Percentiles rank a stretch among this genome's conserved stretches.
phyloP scores from a whole-genome alignment of 2,797 vertebrate genomes.

The Sternotherus odoratus region DNA sequence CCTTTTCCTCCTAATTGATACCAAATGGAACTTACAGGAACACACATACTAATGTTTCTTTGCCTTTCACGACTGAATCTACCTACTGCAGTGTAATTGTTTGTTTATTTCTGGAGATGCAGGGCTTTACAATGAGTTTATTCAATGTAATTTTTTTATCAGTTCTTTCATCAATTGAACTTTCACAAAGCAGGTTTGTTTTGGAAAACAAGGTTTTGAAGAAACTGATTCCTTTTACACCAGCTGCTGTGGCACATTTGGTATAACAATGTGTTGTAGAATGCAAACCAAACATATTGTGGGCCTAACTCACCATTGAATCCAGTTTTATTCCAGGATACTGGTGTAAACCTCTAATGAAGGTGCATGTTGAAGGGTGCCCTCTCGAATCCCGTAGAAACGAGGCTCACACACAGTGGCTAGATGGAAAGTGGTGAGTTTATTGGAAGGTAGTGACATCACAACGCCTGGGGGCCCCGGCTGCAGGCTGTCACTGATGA shows the following conservation, averaged over 20 bases:
- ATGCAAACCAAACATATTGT: not conserved
- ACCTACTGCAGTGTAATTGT: slow-evolving; percentile 38
- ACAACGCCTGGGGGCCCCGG: no score
- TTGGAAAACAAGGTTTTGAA: not conserved
- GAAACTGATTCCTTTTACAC: not conserved
- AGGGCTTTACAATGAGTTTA: slow-evolving; percentile 42
- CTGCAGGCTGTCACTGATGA: no score
- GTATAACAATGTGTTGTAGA: slow-evolving; percentile 24
- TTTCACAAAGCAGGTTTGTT: slow-evolving; percentile 24
- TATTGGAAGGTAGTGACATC: no score
- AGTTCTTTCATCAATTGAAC: slow-evolving; percentile 15
- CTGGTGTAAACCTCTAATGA: fast-evolving
- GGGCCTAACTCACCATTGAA: not conserved
- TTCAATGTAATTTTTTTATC: slow-evolving; percentile 13
- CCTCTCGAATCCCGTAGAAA: no score
- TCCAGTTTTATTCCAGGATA: not conserved
- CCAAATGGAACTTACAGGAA: slow-evolving; percentile 66
- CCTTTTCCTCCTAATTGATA: slow-evolving; percentile 73
- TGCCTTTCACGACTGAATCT: slow-evolving; percentile 12
- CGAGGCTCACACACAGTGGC: no score
- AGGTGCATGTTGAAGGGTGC: no score
- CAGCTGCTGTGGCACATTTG: not conserved
- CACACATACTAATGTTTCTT: not conserved
- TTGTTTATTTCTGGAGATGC: slow-evolving; percentile 66
- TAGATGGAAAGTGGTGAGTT: no score